Base-by-base conservation (phyloP, 1,140 invertebrate species). In the Sinella curviseta region DNA sequence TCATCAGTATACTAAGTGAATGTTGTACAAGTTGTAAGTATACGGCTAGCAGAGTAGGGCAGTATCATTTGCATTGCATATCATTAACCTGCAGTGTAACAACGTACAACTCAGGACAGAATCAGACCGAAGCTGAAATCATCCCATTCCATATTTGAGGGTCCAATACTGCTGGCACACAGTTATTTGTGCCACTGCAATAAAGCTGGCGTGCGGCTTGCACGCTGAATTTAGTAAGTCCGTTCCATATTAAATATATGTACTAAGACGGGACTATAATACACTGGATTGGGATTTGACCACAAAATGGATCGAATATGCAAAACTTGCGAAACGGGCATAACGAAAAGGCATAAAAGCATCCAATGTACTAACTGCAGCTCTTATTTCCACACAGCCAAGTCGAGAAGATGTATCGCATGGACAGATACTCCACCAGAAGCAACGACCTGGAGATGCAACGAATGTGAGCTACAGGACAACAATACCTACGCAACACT, bases 391-490 rank as follows among this genome's bases (percentile, higher is more conserved):
- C 39, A 48, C 39, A 48, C 39, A 48, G 39, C 39, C 8, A 48
- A 48, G 20, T 8, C 8, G 20, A 8, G 39, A 48, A 48, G 39
- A 20, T 48, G 39, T 48, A 48, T 48, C 90, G 85, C 90, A 89
- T 60, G 91, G 89, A 83, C 87, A 88, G 80, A 91, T 87, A 78
- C 89, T 90, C 57, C n/a, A 16, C n/a, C n/a, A n/a, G n/a, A n/a
- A n/a, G n/a, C n/a, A n/a, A n/a, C n/a, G n/a, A n/a, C n/a, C n/a
- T n/a, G n/a, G n/a, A n/a, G n/a, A n/a, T n/a, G n/a, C n/a, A n/a
- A n/a, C n/a, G n/a, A n/a, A n/a, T n/a, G n/a, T n/a, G n/a, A n/a
- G n/a, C n/a, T n/a, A n/a, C n/a, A n/a, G n/a, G n/a, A n/a, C n/a
- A n/a, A n/a, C n/a, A n/a, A n/a, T n/a, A n/a, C n/a, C n/a, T n/a